Evolutionary conservation across 2,113 vertebrate genomes (phyloP), one percentile per base, ranked within the genome.

Genomic region (Gambusia affinis): DNA sequence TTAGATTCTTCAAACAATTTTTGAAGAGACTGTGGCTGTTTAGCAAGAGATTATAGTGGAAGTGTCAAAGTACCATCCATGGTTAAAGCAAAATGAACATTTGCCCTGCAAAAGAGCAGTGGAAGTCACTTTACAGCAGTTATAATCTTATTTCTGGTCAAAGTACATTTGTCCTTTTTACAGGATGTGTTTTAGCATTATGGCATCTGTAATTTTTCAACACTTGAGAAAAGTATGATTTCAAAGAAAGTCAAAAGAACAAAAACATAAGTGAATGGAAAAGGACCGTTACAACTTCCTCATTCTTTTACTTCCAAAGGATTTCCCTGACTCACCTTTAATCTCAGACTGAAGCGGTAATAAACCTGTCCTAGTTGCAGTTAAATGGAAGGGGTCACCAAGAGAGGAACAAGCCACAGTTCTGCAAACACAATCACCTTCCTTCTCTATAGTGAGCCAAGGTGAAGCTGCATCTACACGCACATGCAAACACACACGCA

Each of bases 221-320:
- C 24, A 7, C 44, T 4, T 47, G 17, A 19, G 44, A 47, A 5
- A 47, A 47, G 17, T 47, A 47, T 47, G 17, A 47, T 47, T 19
- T 47, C 5, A 47, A 47, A 47, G 44, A 1, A 47, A 47, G 14
- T 47, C 17, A 47, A 17, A 47, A 19, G 5, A 47, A 47, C 14
- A 47, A 19, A 19, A 4, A 47, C 14, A 47, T 54, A 8, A n/a
- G 5, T 8, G 10, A n/a, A 57, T 57, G 22, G 3, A 24, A 60
- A 11, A 61, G 31, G 60, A 35, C 12, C 10, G 11, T 70, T 42
- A 62, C 47, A 67, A 47, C 22, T 89, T 92, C 87, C 88, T 91
- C 87, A 91, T 90, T 91, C 81, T 80, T 88, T 64, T 10, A 10
- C 61, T 68, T 67, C 75, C 72, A 67, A 30, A 22, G 64, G 61